Conservation (phyloP, 2,797 vertebrate species). For the Periophthalmus magnuspinnatus region DNA sequence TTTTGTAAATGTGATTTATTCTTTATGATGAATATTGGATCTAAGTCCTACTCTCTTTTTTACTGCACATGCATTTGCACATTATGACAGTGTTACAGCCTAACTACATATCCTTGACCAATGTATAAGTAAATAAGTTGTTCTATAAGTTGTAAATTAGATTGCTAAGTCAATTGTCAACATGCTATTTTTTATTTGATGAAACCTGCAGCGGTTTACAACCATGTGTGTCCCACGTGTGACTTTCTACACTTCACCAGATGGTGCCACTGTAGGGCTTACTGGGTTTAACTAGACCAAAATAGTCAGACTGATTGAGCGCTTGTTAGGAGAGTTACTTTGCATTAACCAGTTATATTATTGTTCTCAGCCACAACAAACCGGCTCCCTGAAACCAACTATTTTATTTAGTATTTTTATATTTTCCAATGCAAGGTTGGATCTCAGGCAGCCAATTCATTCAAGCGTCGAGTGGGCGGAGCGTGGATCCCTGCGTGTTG, state of each 20-base stretch:
- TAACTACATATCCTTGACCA: too few relatives aligned
- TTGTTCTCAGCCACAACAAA: background rate
- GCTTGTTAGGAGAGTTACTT: conserved; percentile 11
- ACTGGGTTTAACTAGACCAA: conserved; percentile 13
- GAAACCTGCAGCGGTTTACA: background rate
- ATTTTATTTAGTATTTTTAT: background rate
- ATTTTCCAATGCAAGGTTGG: background rate
- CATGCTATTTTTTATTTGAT: too few relatives aligned
- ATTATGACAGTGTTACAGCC: too few relatives aligned
- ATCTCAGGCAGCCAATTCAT: background rate
- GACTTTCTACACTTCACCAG: conserved; percentile 53
- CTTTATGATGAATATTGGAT: too few relatives aligned
- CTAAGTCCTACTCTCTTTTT: too few relatives aligned
- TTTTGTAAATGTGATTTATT: too few relatives aligned
- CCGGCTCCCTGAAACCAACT: background rate
- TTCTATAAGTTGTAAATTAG: too few relatives aligned
- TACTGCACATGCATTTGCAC: too few relatives aligned
- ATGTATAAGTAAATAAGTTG: too few relatives aligned
- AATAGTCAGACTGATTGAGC: conserved; percentile 7
- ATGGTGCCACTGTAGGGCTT: conserved; percentile 66
- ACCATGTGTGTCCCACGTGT: background rate
- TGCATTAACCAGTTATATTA: background rate
- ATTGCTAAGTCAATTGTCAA: too few relatives aligned
- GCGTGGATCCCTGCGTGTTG: conserved; percentile 50
- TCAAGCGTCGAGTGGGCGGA: conserved; percentile 55